phyloP scores from a whole-genome alignment of 2,113 vertebrate genomes.

The Percina caprodes region DNA sequence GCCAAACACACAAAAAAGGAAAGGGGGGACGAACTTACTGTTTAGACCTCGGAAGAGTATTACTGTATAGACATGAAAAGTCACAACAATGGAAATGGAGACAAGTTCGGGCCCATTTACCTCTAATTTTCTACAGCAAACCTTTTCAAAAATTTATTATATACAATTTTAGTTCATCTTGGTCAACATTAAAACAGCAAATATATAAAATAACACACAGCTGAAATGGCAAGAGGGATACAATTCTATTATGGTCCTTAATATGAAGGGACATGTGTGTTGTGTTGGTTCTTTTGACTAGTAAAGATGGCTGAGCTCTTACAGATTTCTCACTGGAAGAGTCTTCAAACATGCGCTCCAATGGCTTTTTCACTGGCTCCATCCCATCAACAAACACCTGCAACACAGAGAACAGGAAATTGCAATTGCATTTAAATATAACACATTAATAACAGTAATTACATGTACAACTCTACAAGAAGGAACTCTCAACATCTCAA shows the following conservation, averaged over 20 bases:
- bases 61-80: constrained; percentile 45
- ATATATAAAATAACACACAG: not conserved
- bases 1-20: constrained; percentile 32
- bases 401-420: constrained; percentile 6
- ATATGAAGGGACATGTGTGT: not conserved
- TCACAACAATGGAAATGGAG: constrained; percentile 5
- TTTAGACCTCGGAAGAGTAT: constrained; percentile 31
- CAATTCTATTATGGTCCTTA: not conserved
- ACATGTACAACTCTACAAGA: not conserved
- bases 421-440: not conserved
- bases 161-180: not conserved
- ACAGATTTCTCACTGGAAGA: constrained; percentile 91
- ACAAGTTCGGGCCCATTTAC: not conserved
- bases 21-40: constrained; percentile 29
- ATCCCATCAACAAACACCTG: constrained; percentile 94
- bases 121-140: constrained; percentile 1
- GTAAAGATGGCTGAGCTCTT: constrained; percentile 62
- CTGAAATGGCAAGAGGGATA: not conserved
- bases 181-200: not conserved
- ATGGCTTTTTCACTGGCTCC: constrained; percentile 88
- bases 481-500: too few relatives aligned
- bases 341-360: constrained; percentile 92
- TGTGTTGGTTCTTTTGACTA: not conserved
- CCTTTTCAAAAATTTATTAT: not conserved
- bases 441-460: not conserved